Conservation (phyloP, 1,140 invertebrate species). For the Ruditapes philippinarum region DNA sequence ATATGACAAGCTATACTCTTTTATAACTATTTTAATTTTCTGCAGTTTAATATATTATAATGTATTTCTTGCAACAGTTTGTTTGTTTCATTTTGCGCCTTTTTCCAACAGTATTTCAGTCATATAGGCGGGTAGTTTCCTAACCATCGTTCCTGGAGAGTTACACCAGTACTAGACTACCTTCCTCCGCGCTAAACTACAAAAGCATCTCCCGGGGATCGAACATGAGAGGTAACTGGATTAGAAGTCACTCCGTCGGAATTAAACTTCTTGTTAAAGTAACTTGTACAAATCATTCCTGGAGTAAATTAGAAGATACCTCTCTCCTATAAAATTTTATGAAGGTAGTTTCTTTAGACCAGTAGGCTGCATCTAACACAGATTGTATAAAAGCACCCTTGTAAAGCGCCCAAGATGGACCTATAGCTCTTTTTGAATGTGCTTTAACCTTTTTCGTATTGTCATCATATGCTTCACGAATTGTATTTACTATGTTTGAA, state of each 20-base stretch:
- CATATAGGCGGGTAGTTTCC: no score
- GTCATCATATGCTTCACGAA: conserved; percentile 38
- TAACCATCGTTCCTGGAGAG: no score
- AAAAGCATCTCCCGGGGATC: no score
- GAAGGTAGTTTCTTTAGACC: conserved; percentile 47
- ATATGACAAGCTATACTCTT: no score
- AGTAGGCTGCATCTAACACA: conserved; percentile 28
- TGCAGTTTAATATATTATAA: no score
- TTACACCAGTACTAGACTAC: no score
- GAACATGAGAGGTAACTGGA: no score
- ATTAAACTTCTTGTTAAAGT: background rate
- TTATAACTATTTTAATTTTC: no score
- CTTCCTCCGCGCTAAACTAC: no score
- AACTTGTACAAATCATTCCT: background rate
- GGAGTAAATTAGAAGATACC: background rate
- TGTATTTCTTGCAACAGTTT: no score
- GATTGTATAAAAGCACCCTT: conserved; percentile 39
- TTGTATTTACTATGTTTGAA: conserved; percentile 30
- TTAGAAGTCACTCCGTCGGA: conserved; percentile 12
- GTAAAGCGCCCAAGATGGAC: conserved; percentile 49
- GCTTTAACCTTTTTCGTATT: conserved; percentile 13
- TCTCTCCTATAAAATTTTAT: conserved; percentile 16
- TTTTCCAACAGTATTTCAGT: no score
- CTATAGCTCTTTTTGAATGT: conserved; percentile 45
- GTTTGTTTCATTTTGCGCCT: no score